Percentiles rank a stretch among this genome's conserved stretches.
Evolutionary conservation across 2,888 invertebrate genomes (phyloP).

Genomic region (Plebejus anna): DNA sequence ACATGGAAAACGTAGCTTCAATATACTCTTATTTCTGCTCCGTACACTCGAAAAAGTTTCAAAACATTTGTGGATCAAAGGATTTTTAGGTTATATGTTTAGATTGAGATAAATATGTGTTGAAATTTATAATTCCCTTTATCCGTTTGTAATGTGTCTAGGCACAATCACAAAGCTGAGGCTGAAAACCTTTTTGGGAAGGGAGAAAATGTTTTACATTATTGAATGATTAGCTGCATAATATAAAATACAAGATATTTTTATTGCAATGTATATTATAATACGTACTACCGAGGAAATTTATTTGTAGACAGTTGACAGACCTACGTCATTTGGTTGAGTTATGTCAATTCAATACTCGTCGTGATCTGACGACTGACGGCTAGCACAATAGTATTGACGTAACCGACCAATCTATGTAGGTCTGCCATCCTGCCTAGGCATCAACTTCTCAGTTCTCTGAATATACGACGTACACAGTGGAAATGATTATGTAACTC

Average conservation of each 20-base stretch:
- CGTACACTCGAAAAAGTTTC: background rate
- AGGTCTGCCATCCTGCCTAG: too few species aligned
- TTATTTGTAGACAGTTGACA: too few species aligned
- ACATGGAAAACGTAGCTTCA: background rate
- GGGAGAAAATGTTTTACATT: background rate
- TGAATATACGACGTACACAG: background rate
- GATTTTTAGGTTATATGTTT: background rate
- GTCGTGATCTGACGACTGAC: too few species aligned
- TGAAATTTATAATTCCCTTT: constrained; percentile 4
- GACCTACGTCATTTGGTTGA: too few species aligned
- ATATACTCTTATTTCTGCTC: constrained; percentile 5
- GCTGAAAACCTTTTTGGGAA: background rate
- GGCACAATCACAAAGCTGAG: background rate
- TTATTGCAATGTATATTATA: background rate
- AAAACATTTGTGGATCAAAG: constrained; percentile 10
- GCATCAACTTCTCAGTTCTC: too few species aligned
- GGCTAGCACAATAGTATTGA: too few species aligned
- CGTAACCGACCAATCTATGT: too few species aligned
- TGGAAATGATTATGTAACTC: background rate
- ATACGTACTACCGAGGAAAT: background rate
- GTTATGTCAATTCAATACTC: too few species aligned
- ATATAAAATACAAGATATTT: background rate
- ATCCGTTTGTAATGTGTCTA: background rate
- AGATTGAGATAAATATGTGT: background rate
- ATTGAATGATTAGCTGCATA: background rate